A percentile compares a stretch with the other conserved stretches of the same genome.
Evolutionary conservation across 1,140 invertebrate species (phyloP).

Genomic region (Dinothrombium tinctorium): DNA sequence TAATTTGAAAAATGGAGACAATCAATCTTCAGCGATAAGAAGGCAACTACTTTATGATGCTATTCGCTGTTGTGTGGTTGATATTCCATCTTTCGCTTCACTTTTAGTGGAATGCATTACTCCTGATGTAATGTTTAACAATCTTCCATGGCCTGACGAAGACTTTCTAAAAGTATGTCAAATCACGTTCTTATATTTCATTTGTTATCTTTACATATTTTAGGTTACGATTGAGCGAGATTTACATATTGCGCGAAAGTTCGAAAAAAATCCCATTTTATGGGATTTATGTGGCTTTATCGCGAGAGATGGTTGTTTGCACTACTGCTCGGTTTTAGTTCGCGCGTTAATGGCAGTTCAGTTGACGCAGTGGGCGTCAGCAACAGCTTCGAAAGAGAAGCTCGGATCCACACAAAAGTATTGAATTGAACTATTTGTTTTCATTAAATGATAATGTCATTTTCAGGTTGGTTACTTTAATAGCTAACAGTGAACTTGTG

Average conservation of each 20-base stretch:
- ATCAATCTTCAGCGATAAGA: background rate
- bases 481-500: constrained; percentile 9
- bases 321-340: constrained; percentile 8
- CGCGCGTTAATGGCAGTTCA: constrained; percentile 10
- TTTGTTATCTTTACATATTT: background rate
- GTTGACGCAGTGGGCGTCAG: constrained; percentile 8
- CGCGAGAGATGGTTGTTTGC: constrained; percentile 1
- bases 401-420: constrained; percentile 6
- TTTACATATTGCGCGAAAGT: constrained; percentile 7
- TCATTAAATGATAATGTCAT: background rate
- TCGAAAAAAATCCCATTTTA: constrained; percentile 10
- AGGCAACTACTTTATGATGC: constrained; percentile 7
- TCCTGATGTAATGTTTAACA: constrained; percentile 11
- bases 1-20: background rate
- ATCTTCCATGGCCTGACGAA: constrained; percentile 8
- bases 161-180: constrained; percentile 10
- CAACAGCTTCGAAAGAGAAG: constrained; percentile 5
- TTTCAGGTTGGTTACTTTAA: constrained; percentile 5
- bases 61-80: constrained; percentile 5
- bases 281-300: constrained; percentile 11
- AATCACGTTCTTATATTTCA: constrained; percentile 2
- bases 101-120: constrained; percentile 10
- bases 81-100: constrained; percentile 6
- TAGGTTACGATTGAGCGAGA: constrained; percentile 10
- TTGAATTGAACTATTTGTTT: background rate